These are phyloP conservation scores for Eulithis testata DNA, from an alignment of 2,888 invertebrate genomes.

Conservation along the genomic window DNA sequence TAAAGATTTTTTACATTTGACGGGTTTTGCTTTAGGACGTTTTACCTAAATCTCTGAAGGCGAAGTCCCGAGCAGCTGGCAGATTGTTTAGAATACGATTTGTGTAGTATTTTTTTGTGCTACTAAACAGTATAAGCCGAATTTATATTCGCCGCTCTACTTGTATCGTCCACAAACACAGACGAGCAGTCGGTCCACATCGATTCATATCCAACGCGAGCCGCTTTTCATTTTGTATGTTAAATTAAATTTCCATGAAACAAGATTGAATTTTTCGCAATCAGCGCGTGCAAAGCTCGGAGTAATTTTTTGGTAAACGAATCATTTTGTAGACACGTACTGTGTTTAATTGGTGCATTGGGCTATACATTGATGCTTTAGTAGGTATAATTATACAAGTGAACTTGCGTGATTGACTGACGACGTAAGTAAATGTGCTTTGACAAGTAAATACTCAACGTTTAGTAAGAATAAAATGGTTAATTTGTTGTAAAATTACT, in stretches of 20 bases:
- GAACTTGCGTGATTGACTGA: no score
- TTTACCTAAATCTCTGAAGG: background rate
- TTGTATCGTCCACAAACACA: slow-evolving; percentile 71
- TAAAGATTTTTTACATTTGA: no score
- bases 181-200: slow-evolving; percentile 73
- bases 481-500: no score
- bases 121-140: slow-evolving; percentile 11
- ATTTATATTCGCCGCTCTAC: slow-evolving; percentile 18
- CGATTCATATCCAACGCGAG: slow-evolving; percentile 81
- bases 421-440: no score
- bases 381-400: no score
- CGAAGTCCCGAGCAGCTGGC: background rate
- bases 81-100: background rate
- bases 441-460: no score
- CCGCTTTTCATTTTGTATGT: slow-evolving; percentile 83
- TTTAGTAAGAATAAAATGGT: no score
- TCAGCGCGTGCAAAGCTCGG: slow-evolving; percentile 70
- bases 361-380: no score
- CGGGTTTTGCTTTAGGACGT: background rate
- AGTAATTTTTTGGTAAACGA: slow-evolving; percentile 54
- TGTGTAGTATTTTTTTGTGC: background rate
- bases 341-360: slow-evolving; percentile 14
- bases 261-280: slow-evolving; percentile 85
- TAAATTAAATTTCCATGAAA: slow-evolving; percentile 85
- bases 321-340: slow-evolving; percentile 43